Conservation (phyloP, 1,140 invertebrate species). For the Popillia japonica region DNA sequence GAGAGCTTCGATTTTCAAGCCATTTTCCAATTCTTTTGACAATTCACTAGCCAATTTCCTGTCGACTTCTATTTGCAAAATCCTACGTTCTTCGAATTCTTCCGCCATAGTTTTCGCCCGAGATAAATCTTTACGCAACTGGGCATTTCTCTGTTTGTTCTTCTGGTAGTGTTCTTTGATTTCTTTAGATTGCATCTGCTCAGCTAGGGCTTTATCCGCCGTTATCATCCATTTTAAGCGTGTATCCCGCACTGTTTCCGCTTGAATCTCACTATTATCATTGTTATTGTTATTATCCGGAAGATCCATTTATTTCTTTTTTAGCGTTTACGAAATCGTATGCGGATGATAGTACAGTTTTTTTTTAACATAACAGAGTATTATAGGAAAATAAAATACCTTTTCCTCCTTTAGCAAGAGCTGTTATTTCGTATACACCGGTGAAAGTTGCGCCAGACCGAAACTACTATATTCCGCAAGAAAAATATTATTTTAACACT, state of each 20-base stretch:
- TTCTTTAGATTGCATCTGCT: constrained; percentile 15
- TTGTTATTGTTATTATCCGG: neutral
- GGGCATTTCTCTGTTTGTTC: neutral
- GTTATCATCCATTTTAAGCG: constrained; percentile 15
- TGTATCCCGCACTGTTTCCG: neutral
- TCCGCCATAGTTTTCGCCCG: constrained; percentile 20
- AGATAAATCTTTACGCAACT: neutral
- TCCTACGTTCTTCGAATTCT: constrained; percentile 5
- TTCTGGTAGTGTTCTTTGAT: neutral
- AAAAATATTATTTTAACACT: no score
- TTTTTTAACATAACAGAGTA: neutral
- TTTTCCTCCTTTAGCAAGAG: no score
- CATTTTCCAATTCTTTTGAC: neutral
- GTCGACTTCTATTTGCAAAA: constrained; percentile 11
- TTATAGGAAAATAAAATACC: no score
- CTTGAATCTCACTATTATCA: neutral
- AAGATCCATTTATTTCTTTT: neutral
- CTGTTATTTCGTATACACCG: no score
- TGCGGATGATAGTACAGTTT: neutral
- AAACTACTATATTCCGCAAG: no score
- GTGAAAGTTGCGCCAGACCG: no score
- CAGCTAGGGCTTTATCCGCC: constrained; percentile 12
- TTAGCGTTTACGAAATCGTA: neutral
- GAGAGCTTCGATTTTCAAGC: neutral
- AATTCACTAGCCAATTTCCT: neutral